Base-by-base conservation (phyloP, 2,797 vertebrate genomes). In the Neoniphon sammara region DNA sequence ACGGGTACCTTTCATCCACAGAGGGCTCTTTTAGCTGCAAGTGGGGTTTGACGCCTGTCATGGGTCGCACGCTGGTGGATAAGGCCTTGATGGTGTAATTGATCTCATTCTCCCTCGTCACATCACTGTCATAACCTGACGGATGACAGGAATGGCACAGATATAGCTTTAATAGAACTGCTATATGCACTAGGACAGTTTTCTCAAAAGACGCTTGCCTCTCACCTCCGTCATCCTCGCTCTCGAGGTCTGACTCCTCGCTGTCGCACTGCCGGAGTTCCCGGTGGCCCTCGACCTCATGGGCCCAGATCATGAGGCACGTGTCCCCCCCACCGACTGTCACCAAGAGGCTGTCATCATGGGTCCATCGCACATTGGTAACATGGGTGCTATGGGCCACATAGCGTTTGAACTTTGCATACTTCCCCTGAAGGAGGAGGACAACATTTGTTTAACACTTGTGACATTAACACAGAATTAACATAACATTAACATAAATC, bases 81-180 rank as follows among this genome's bases (percentile, higher is more conserved):
- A 98, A 98, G 96, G 97, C 96, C 95, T 97, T 98, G 90, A 99
- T 96, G 95, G 96, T 97, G 88, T 99, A 99, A 92, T 89, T 97
- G 89, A 96, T 96, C 93, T 99, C 97, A 80, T 98, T 99, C 90
- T 99, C 98, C 73, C 95, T 95, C 8, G 95, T 98, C 66, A 99
- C 97, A 81, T 99, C 98, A 34, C 98, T 99, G 93, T 99, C 98
- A 75, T 99, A 99, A 55, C 98, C 98, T 99, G 88, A 59, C 9
- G 77, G 86, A 75, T 71, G 20, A 44, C 2, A 55, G 47, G 9
- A 64, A 17, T 5, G 2, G 7, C 1, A 1, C 3, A 17, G 10
- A 34, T 62, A 62, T 44, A 1, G 0, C 25, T 54, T 59, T 0
- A 49, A 39, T 0, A 5, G 27, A 21, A 49, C 52, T 0, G 0